Conservation (phyloP, 2,797 vertebrate species). For the Argya squamiceps region DNA sequence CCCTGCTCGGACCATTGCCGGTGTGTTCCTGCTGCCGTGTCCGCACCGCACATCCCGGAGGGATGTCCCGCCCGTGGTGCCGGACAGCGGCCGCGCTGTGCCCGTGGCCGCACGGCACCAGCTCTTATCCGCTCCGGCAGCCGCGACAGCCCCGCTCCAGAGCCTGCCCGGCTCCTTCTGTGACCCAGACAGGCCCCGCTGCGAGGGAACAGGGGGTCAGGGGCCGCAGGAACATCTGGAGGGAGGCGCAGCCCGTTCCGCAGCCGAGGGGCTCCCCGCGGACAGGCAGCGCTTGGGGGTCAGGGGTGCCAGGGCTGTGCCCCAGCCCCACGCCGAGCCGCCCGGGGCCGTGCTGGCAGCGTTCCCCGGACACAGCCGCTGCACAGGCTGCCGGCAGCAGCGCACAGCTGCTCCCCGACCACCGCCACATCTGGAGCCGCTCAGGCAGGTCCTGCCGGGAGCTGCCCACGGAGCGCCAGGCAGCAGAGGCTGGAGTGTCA, state of each 20-base stretch:
- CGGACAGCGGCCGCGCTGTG: fast-evolving
- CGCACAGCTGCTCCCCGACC: background rate
- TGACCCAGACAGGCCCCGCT: conserved; percentile 44
- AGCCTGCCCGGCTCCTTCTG: background rate
- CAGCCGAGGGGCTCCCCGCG: background rate
- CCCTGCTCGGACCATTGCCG: fast-evolving
- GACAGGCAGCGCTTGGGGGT: background rate
- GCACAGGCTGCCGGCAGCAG: background rate
- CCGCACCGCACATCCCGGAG: fast-evolving
- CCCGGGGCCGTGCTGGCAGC: background rate
- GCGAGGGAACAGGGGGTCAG: conserved; percentile 21
- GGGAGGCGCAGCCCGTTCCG: background rate
- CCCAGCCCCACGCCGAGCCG: background rate
- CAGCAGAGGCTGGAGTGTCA: background rate
- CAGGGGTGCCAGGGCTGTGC: background rate
- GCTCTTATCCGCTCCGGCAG: fast-evolving
- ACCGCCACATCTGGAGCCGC: background rate
- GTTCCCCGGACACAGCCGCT: background rate
- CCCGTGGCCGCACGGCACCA: background rate
- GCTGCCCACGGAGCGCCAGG: background rate
- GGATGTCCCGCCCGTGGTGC: background rate
- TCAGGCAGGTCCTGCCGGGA: background rate
- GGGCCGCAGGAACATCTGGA: conserved; percentile 29
- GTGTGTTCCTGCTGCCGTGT: background rate
- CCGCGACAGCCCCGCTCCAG: background rate